Conservation (phyloP, 2,888 invertebrate genomes). For the Smittia sp. region DNA sequence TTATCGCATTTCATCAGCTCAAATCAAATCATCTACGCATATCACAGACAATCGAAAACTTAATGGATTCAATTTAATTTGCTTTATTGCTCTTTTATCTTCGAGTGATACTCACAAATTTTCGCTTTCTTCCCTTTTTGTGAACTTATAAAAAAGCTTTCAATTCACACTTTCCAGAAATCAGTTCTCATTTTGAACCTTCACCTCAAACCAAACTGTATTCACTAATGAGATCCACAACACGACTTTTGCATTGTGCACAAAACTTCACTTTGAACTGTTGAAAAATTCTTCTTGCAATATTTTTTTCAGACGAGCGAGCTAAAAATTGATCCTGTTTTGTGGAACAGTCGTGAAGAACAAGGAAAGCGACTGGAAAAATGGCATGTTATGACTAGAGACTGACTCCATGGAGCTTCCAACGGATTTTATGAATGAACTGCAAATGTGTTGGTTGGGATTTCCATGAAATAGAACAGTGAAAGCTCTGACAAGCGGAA, state of each 20-base stretch:
- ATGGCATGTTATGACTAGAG: constrained; percentile 1
- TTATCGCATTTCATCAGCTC: not conserved
- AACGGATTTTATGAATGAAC: constrained; percentile 23
- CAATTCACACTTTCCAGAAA: not conserved
- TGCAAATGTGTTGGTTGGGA: not conserved
- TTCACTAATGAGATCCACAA: not conserved
- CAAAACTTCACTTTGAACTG: not conserved
- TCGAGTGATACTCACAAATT: constrained; percentile 18
- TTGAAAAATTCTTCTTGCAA: not conserved
- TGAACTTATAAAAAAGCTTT: not conserved
- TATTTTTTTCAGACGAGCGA: not conserved
- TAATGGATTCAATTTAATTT: constrained; percentile 7
- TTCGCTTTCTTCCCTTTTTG: not conserved
- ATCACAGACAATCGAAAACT: constrained; percentile 11
- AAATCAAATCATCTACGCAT: constrained; percentile 22
- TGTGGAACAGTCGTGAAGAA: constrained; percentile 25
- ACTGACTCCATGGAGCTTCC: constrained; percentile 2
- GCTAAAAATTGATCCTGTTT: constrained; percentile 17
- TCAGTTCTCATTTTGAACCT: not conserved
- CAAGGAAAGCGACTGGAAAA: constrained; percentile 25
- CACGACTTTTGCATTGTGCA: not conserved
- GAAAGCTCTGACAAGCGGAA: not conserved
- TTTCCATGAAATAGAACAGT: constrained; percentile 26
- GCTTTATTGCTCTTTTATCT: not conserved
- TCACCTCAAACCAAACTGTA: not conserved